phyloP scores from a whole-genome alignment of 1,140 invertebrate species.

The Campoletis sonorensis region DNA sequence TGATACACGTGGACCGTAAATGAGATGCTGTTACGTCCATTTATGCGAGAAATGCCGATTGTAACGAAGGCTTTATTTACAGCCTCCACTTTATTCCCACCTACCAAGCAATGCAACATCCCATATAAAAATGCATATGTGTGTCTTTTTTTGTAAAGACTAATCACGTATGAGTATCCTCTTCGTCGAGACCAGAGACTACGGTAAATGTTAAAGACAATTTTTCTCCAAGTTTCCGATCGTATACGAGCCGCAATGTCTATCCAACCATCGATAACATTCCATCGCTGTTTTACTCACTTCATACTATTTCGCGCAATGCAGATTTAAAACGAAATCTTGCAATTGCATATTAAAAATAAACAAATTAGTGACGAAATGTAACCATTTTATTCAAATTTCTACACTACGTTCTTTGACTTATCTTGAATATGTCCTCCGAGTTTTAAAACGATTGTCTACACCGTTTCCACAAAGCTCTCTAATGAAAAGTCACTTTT shows the following conservation, averaged over 20 bases:
- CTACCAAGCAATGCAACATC: background rate
- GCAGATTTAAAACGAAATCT: background rate
- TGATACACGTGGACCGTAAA: background rate
- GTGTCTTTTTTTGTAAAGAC: background rate
- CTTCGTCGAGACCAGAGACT: background rate
- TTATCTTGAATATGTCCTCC: too few relatives aligned
- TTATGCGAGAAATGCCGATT: background rate
- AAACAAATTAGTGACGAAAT: too few relatives aligned
- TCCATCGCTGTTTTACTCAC: conserved; percentile 41
- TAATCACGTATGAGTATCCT: background rate
- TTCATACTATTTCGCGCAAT: background rate
- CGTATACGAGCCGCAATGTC: conserved; percentile 40
- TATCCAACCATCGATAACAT: conserved; percentile 48
- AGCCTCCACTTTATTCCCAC: background rate
- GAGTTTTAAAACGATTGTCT: too few relatives aligned
- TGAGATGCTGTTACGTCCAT: background rate
- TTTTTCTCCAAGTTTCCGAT: conserved; percentile 45
- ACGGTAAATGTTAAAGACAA: conserved; percentile 45
- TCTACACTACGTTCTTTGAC: too few relatives aligned
- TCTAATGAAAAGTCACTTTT: too few relatives aligned
- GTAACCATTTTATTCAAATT: too few relatives aligned
- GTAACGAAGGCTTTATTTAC: background rate
- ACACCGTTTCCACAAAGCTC: too few relatives aligned
- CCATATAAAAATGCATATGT: background rate
- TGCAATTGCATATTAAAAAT: too few relatives aligned